Evolutionary conservation across 2,113 vertebrate species (phyloP).

Genomic region (Carassius auratus): DNA sequence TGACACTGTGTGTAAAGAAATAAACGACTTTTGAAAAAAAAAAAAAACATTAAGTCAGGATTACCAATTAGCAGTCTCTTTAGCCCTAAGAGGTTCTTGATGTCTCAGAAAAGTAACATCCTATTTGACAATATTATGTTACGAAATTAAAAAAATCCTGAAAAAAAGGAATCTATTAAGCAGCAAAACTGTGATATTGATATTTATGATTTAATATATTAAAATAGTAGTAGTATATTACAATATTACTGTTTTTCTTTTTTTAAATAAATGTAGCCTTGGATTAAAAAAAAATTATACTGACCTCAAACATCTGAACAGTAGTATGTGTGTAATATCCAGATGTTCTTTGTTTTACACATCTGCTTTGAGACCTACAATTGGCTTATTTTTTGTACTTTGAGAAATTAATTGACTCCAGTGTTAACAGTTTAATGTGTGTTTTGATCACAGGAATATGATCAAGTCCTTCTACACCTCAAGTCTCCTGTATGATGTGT

Average conservation of each 20-base stretch:
- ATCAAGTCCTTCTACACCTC: conserved; percentile 98
- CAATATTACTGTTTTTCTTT: not conserved
- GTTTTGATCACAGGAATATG: conserved; percentile 87
- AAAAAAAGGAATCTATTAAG: not conserved
- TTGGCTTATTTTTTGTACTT: not conserved
- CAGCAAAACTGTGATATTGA: not conserved
- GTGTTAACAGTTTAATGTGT: conserved; percentile 7
- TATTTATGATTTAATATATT: not conserved
- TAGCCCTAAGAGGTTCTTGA: not conserved
- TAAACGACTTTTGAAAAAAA: not conserved
- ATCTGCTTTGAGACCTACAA: not conserved
- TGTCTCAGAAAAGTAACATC: not conserved
- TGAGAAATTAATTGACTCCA: not conserved
- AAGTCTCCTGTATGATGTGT: conserved; percentile 92
- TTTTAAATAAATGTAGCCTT: not conserved
- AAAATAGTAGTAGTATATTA: not conserved
- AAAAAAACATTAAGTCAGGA: not conserved
- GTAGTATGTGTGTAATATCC: not conserved
- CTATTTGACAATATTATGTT: not conserved
- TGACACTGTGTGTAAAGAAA: conserved; percentile 2
- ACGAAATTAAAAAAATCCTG: not conserved
- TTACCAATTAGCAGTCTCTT: not conserved
- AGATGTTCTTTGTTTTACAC: not conserved
- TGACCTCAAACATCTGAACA: not conserved
- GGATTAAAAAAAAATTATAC: not conserved